Base-by-base conservation (phyloP, 2,797 vertebrate species). In the Tokudaia tokunoshimensis region DNA sequence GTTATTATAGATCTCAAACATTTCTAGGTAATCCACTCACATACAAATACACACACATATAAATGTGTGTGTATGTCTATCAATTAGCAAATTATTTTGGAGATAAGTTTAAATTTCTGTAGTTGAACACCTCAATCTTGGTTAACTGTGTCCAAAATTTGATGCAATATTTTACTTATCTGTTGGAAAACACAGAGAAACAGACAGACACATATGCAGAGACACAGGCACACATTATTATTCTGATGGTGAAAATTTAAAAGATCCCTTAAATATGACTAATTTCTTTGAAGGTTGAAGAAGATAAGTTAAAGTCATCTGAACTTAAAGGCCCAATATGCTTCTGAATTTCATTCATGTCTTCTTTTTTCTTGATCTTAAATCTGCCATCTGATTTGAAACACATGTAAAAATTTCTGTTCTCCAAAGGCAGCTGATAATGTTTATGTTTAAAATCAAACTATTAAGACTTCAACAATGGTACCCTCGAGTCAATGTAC, bases 221-320 rank as follows among this genome's bases (percentile, higher is more conserved):
- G n/a, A n/a, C 17, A 59, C 19, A 72, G 1, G 24, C 13, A 34
- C 5, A 78, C 6, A 50, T 8, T 63, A 47, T 87, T 90, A 65
- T 19, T 78, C 29, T 55, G 44, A 2, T 89, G 37, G 19, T 72
- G 72, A 57, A 52, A 80, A 86, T 47, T 75, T 86, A 89, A 8
- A 94, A 92, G 8, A 37, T 78, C 67, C 29, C n/a, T 78, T 79
- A 92, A 96, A 50, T 67, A 83, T 70, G 22, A 84, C 5, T 95
- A 2, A 59, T 67, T 83, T 81, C 26, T 63, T 89, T 75, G 76
- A 74, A 85, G n/a, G 14, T 67, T 22, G 34, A 87, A 31, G 17
- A 26, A 20, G 37, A 80, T 34, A 89, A 61, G 41, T 44, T 76
- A 44, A 78, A 74, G 4, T 37, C 19, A 83, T 80, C 4, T 11